These are phyloP conservation scores for Archivesica marissinica DNA, from an alignment of 1,140 invertebrate species.

Conservation along the genomic window DNA sequence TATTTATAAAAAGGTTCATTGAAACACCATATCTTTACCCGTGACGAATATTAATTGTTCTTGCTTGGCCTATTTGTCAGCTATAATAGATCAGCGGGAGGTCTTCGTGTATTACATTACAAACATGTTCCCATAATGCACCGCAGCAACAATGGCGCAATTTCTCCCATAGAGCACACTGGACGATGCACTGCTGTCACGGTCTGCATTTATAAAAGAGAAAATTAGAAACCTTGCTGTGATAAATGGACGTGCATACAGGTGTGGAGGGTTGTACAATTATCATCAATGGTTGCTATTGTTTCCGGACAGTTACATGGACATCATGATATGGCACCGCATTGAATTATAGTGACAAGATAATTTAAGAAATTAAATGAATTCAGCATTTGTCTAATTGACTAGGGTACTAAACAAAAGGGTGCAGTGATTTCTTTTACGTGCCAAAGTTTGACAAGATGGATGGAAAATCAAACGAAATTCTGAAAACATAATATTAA, in stretches of 20 bases:
- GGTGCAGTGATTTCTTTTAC: constrained; percentile 20
- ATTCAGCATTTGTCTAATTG: constrained; percentile 32
- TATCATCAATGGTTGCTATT: constrained; percentile 57
- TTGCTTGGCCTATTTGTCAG: background rate
- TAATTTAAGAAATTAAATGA: constrained; percentile 36
- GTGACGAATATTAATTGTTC: constrained; percentile 43
- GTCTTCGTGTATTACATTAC: constrained; percentile 44
- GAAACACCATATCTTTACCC: background rate
- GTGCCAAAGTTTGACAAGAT: constrained; percentile 21
- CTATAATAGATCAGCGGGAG: constrained; percentile 22
- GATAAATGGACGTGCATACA: constrained; percentile 43
- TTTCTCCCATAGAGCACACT: constrained; percentile 42
- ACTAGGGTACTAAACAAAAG: constrained; percentile 28
- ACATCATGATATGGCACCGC: constrained; percentile 26
- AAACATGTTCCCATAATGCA: constrained; percentile 61
- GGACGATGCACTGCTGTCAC: constrained; percentile 9
- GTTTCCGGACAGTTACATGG: constrained; percentile 54
- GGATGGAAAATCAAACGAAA: constrained; percentile 15
- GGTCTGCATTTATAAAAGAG: constrained; percentile 9
- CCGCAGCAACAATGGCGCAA: constrained; percentile 53
- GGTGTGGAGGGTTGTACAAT: constrained; percentile 24
- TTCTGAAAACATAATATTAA: constrained; percentile 44
- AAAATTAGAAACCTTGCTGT: constrained; percentile 56
- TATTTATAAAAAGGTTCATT: constrained; percentile 18
- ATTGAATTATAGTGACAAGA: constrained; percentile 48